These are phyloP conservation scores for Chirona hameri DNA, from an alignment of 2,888 invertebrate species.

Conservation along the genomic window DNA sequence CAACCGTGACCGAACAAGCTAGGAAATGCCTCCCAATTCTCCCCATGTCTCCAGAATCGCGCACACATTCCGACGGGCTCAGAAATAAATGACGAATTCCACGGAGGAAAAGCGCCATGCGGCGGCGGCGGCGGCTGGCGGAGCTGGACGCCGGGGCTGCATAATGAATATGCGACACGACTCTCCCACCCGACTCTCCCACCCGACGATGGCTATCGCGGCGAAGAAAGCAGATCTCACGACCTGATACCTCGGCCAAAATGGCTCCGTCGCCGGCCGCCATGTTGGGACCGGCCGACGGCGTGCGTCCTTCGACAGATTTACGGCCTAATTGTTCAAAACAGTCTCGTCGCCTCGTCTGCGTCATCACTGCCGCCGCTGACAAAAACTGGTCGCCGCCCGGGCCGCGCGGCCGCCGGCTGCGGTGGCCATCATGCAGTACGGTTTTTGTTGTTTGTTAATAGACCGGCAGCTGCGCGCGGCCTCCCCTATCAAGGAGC, in stretches of 20 bases:
- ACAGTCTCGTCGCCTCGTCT: background rate
- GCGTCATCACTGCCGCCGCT: background rate
- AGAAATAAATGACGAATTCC: background rate
- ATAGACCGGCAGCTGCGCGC: background rate
- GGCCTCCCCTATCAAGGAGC: background rate
- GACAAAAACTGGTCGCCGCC: background rate
- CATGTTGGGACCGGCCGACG: background rate
- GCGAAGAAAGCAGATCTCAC: background rate
- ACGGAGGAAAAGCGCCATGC: background rate
- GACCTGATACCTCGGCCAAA: background rate
- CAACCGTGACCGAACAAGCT: background rate
- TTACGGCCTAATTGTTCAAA: conserved; percentile 22
- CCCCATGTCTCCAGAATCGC: background rate
- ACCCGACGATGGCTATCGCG: background rate
- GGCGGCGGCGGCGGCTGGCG: background rate
- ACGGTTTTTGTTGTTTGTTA: conserved; percentile 24
- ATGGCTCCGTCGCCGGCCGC: conserved; percentile 1
- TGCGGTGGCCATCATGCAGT: background rate
- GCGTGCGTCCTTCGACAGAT: conserved; percentile 14
- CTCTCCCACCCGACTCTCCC: background rate
- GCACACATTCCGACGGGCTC: background rate
- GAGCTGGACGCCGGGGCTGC: background rate
- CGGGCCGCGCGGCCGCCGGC: background rate
- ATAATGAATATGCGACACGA: background rate
- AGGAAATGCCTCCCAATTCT: background rate